phyloP scores from a whole-genome alignment of 2,888 invertebrate genomes.

The Selenia dentaria region DNA sequence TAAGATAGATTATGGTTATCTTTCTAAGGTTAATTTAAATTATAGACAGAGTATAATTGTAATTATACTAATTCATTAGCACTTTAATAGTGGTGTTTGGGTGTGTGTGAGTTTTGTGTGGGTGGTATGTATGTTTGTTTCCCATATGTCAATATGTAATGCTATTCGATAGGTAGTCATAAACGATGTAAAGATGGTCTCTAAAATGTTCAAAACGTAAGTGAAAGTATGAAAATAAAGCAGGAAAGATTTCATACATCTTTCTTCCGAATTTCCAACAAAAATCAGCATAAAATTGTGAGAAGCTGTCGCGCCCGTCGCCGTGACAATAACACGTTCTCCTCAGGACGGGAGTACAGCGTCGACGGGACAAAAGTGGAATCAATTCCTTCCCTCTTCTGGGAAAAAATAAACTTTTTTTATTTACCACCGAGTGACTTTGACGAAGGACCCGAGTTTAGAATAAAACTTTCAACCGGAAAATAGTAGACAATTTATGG shows the following conservation, averaged over 20 bases:
- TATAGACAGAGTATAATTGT: too few species aligned
- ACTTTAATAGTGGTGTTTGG: too few species aligned
- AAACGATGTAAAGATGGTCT: too few species aligned
- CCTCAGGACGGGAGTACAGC: constrained; percentile 13
- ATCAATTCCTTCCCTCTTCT: constrained; percentile 29
- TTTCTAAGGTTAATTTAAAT: too few species aligned
- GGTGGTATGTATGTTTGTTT: too few species aligned
- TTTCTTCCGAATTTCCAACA: not conserved
- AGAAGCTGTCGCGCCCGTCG: constrained; percentile 10
- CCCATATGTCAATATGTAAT: too few species aligned
- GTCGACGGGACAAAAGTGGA: constrained; percentile 12
- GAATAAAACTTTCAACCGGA: constrained; percentile 56
- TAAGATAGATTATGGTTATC: too few species aligned
- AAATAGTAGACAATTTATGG: constrained; percentile 49
- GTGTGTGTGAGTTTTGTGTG: too few species aligned
- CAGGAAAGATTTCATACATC: not conserved
- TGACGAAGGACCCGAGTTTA: constrained; percentile 71
- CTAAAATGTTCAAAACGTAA: too few species aligned
- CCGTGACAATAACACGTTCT: constrained; percentile 30
- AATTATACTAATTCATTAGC: too few species aligned
- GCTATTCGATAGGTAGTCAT: too few species aligned
- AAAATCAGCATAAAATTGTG: constrained; percentile 22
- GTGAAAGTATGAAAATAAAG: too few species aligned
- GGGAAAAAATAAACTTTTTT: constrained; percentile 64
- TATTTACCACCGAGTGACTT: constrained; percentile 67